phyloP scores from a whole-genome alignment of 1,140 invertebrate species.

The Sitophilus oryzae region DNA sequence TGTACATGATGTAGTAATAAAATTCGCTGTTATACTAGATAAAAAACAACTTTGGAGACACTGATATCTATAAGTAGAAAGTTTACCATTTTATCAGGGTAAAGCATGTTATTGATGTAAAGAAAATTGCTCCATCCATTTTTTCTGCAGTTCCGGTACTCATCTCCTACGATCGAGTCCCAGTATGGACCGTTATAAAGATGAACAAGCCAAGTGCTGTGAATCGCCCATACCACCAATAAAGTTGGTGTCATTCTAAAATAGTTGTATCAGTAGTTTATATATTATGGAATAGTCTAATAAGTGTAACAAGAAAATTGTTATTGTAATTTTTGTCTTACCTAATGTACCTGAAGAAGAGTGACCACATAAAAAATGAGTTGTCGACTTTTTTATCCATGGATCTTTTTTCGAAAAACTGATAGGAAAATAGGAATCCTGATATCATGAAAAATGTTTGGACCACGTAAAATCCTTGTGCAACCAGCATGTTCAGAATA shows the following conservation, averaged over 20 bases:
- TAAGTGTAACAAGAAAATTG: too few relatives aligned
- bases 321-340: slow-evolving; percentile 1
- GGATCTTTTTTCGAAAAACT: neutral
- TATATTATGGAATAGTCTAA: too few relatives aligned
- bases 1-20: too few relatives aligned
- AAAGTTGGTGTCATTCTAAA: slow-evolving; percentile 31
- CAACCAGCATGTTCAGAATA: neutral
- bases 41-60: too few relatives aligned
- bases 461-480: neutral
- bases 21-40: too few relatives aligned
- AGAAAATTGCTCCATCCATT: slow-evolving; percentile 50
- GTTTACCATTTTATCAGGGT: too few relatives aligned
- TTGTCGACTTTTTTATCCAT: slow-evolving; percentile 14
- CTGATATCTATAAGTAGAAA: too few relatives aligned
- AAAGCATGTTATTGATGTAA: slow-evolving; percentile 50
- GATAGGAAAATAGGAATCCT: neutral
- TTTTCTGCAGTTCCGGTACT: slow-evolving; percentile 32
- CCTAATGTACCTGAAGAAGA: slow-evolving; percentile 32
- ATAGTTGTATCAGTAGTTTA: too few relatives aligned
- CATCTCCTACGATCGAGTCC: slow-evolving; percentile 27
- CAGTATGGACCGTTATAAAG: slow-evolving; percentile 32
- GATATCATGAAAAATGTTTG: neutral
- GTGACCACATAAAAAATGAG: slow-evolving; percentile 17
- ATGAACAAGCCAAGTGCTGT: slow-evolving; percentile 29
- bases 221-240: slow-evolving; percentile 25